Conservation (phyloP, 2,797 vertebrate genomes). For the Squalus acanthias region DNA sequence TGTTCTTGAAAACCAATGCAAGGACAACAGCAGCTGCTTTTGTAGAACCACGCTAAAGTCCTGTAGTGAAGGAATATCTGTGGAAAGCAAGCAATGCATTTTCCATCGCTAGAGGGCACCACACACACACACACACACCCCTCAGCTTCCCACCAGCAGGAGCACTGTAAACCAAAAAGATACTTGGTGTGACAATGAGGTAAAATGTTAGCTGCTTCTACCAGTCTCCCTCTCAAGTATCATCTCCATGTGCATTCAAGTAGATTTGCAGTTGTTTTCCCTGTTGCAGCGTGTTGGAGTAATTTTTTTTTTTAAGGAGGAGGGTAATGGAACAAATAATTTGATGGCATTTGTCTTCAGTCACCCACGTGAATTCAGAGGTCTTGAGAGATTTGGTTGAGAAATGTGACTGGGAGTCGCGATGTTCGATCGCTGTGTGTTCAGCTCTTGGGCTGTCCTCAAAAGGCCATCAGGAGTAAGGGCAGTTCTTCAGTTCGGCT, state of each 20-base stretch:
- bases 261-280: background rate
- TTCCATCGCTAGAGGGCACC: background rate
- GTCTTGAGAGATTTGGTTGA: background rate
- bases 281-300: background rate
- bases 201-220: background rate
- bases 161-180: background rate
- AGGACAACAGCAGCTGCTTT: background rate
- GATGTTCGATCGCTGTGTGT: background rate
- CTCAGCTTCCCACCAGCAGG: background rate
- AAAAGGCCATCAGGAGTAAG: conserved; percentile 48
- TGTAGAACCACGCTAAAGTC: background rate
- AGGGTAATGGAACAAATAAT: background rate
- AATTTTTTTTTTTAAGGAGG: background rate
- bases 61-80: background rate
- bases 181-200: background rate
- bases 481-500: conserved; percentile 57
- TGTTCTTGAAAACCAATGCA: background rate
- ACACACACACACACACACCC: background rate
- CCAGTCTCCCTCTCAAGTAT: background rate
- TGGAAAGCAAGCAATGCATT: background rate
- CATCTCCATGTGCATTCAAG: background rate
- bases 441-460: background rate
- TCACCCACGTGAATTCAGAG: background rate
- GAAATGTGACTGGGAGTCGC: background rate
- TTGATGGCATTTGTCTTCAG: background rate